A percentile compares a stretch with the other conserved stretches of the same genome.
Conservation (phyloP, 2,888 invertebrate species). For the Yponomeuta evonymella region DNA sequence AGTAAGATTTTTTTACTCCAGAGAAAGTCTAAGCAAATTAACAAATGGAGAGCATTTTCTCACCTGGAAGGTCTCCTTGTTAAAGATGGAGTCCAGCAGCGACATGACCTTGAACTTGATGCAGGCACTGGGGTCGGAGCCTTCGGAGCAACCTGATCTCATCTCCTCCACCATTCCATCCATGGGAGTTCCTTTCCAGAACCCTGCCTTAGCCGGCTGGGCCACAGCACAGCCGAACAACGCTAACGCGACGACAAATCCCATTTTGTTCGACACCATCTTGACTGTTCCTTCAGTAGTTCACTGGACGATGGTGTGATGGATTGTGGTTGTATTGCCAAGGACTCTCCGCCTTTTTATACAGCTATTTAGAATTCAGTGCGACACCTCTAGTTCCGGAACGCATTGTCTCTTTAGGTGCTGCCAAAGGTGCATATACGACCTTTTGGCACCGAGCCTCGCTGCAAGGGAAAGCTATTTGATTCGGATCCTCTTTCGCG, state of each 20-base stretch:
- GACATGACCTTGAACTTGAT: constrained; percentile 89
- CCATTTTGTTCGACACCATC: constrained; percentile 68
- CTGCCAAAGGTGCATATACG: constrained; percentile 49
- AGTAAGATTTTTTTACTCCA: not conserved
- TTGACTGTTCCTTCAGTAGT: constrained; percentile 46
- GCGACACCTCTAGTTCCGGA: constrained; percentile 66
- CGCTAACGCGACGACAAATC: constrained; percentile 68
- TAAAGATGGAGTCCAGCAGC: constrained; percentile 85
- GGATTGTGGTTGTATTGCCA: constrained; percentile 69
- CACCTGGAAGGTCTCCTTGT: constrained; percentile 87
- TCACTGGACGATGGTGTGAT: constrained; percentile 59
- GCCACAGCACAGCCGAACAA: constrained; percentile 76
- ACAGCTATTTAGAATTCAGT: constrained; percentile 76
- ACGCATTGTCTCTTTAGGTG: constrained; percentile 57
- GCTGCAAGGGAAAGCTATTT: constrained; percentile 74
- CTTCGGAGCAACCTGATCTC: constrained; percentile 83
- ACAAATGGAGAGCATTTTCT: constrained; percentile 22
- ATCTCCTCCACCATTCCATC: constrained; percentile 86
- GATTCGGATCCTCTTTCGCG: constrained; percentile 59
- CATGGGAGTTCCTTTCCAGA: constrained; percentile 83
- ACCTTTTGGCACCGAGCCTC: constrained; percentile 46
- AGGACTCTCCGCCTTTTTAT: constrained; percentile 68
- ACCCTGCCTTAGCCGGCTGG: constrained; percentile 79
- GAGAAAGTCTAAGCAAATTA: not conserved
- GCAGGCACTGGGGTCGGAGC: constrained; percentile 86